These are phyloP conservation scores for Rallus crepitans DNA, from an alignment of 2,797 vertebrate species.

Conservation along the genomic window DNA sequence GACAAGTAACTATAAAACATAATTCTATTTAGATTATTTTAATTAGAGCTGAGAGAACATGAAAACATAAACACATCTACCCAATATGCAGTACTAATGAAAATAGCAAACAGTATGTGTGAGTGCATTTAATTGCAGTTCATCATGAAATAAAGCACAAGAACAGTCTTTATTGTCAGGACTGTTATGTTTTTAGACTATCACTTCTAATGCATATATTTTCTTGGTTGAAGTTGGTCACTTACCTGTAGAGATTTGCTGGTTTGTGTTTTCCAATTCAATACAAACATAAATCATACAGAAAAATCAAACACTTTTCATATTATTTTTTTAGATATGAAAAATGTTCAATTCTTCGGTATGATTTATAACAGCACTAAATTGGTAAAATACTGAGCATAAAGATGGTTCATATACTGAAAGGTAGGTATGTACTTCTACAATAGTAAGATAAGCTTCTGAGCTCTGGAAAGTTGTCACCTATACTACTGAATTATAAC, in stretches of 20 bases:
- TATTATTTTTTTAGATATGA: no score
- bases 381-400: neutral
- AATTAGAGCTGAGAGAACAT: conserved; percentile 29
- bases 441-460: neutral
- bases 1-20: conserved; percentile 24
- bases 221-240: neutral
- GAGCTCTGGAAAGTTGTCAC: neutral
- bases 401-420: neutral
- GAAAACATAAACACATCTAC: conserved; percentile 32
- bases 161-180: neutral
- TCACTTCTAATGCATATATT: neutral
- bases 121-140: conserved; percentile 24
- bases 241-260: neutral
- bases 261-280: neutral
- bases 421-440: neutral
- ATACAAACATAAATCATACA: neutral
- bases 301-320: neutral
- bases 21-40: conserved; percentile 40
- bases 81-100: neutral
- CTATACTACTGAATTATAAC: neutral
- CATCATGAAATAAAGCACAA: neutral
- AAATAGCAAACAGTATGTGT: neutral
- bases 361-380: neutral
- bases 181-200: neutral
- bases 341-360: no score